A percentile compares a stretch with the other conserved stretches of the same genome.
Evolutionary conservation across 1,140 invertebrate species (phyloP).

Genomic region (Ctenoplectra terminalis): DNA sequence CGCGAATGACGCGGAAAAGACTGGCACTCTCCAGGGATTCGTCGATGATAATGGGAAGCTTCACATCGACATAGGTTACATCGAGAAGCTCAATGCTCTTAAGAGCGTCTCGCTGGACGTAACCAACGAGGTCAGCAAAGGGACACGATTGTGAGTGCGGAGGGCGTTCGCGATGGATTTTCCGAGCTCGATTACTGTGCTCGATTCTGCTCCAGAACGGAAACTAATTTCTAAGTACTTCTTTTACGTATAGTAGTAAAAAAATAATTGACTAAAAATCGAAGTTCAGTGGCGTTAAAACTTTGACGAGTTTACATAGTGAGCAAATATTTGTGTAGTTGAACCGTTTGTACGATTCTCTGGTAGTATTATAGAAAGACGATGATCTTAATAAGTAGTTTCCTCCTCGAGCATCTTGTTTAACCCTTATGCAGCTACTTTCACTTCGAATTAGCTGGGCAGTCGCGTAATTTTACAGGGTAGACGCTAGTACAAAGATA

Average conservation of each 20-base stretch:
- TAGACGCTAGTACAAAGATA: constrained; percentile 28
- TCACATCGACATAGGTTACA: constrained; percentile 71
- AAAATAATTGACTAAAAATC: no score
- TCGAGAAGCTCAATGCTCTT: constrained; percentile 77
- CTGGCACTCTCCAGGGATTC: constrained; percentile 52
- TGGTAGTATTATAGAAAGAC: neutral
- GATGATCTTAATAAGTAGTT: neutral
- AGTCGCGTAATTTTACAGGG: neutral
- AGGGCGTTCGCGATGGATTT: neutral
- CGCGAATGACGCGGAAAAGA: constrained; percentile 63
- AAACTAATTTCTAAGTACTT: neutral
- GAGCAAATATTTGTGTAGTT: neutral
- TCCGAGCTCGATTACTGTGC: neutral
- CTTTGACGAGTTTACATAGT: neutral
- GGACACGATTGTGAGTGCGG: constrained; percentile 78
- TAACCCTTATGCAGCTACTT: neutral
- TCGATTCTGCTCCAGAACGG: neutral
- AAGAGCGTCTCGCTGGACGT: constrained; percentile 79
- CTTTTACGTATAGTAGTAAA: no score
- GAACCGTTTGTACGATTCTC: neutral
- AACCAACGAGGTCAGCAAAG: constrained; percentile 79
- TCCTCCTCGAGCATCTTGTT: neutral
- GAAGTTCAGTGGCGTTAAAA: neutral
- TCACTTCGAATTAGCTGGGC: no score
- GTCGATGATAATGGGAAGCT: constrained; percentile 67